Evolutionary conservation across 2,113 vertebrate species (phyloP).

Genomic region (Otus sunia): DNA sequence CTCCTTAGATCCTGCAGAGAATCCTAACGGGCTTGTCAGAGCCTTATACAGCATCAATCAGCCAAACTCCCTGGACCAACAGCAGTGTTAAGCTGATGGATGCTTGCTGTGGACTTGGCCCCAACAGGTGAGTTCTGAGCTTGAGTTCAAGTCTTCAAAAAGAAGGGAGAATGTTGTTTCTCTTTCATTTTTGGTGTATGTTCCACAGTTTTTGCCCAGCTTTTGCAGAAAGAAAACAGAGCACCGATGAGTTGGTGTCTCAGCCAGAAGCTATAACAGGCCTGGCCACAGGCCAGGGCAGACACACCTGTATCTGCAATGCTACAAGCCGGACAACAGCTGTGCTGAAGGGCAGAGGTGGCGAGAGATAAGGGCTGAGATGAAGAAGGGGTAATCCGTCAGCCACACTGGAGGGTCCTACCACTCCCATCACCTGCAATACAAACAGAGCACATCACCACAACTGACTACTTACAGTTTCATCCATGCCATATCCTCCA

Average conservation of each 20-base stretch:
- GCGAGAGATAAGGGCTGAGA: slow-evolving; percentile 98
- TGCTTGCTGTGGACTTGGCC: background rate
- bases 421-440: slow-evolving; percentile 98
- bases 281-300: slow-evolving; percentile 75
- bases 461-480: slow-evolving; percentile 70
- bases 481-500: slow-evolving; percentile 75
- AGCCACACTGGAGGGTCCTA: slow-evolving; percentile 98
- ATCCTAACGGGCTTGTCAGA: background rate
- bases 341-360: slow-evolving; percentile 98
- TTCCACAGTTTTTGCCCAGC: slow-evolving; percentile 85
- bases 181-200: background rate
- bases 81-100: slow-evolving; percentile 31
- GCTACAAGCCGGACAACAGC: slow-evolving; percentile 97
- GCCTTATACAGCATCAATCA: slow-evolving; percentile 44
- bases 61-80: slow-evolving; percentile 12
- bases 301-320: slow-evolving; percentile 97
- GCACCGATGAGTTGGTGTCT: slow-evolving; percentile 71
- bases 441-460: slow-evolving; percentile 83
- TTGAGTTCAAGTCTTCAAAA: slow-evolving; percentile 37
- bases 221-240: slow-evolving; percentile 77
- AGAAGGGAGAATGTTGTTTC: slow-evolving; percentile 6
- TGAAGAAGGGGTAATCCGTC: slow-evolving; percentile 98
- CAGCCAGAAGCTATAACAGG: slow-evolving; percentile 62
- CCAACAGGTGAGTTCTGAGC: slow-evolving; percentile 42
- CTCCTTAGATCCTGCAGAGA: background rate